Evolutionary conservation across 2,888 invertebrate species (phyloP).

Genomic region (Pollenia griseotomentosa): DNA sequence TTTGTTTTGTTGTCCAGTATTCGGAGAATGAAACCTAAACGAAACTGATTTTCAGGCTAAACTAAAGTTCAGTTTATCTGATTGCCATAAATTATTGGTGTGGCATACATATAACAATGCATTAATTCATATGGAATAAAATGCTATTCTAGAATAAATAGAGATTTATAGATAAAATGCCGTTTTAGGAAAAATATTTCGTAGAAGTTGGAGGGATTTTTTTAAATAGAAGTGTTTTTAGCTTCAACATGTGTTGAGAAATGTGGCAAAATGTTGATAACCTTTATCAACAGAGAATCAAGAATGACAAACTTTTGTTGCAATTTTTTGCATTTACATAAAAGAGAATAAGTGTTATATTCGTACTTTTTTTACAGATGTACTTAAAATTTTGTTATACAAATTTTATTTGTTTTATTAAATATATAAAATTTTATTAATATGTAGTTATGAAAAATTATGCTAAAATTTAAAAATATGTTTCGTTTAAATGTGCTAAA

Average conservation of each 20-base stretch:
- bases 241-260: not conserved
- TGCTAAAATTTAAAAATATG: too few species aligned
- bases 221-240: too few species aligned
- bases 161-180: conserved; percentile 45
- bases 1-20: conserved; percentile 15
- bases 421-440: too few species aligned
- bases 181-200: not conserved
- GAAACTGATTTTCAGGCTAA: conserved; percentile 24
- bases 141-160: conserved; percentile 22
- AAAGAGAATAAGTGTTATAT: too few species aligned
- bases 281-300: too few species aligned
- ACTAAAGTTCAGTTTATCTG: conserved; percentile 48
- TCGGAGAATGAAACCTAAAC: conserved; percentile 2
- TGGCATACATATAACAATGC: conserved; percentile 54
- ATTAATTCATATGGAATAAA: conserved; percentile 33
- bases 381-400: too few species aligned
- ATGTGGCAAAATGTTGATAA: not conserved
- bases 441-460: too few species aligned
- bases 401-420: too few species aligned
- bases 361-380: too few species aligned
- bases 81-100: conserved; percentile 60
- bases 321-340: too few species aligned
- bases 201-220: not conserved
- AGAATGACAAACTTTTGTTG: too few species aligned
- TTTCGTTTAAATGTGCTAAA: too few species aligned